Conservation (phyloP, 2,888 invertebrate species). For the Xylota segnis region DNA sequence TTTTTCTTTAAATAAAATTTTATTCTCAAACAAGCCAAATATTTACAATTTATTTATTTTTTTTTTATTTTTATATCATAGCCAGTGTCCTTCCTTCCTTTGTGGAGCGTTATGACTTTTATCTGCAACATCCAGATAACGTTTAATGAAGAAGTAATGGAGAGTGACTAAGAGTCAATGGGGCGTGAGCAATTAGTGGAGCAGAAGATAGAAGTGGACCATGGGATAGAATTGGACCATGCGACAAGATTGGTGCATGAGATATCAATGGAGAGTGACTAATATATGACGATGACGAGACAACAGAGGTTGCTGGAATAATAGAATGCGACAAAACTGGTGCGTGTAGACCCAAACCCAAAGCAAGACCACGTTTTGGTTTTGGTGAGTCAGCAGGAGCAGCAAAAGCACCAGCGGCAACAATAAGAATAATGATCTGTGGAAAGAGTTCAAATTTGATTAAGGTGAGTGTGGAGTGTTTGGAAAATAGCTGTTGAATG, state of each 20-base stretch:
- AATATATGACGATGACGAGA: slow-evolving; percentile 78
- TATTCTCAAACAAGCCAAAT: slow-evolving; percentile 18
- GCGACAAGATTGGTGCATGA: slow-evolving; percentile 76
- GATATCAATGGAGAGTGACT: slow-evolving; percentile 72
- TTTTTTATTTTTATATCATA: slow-evolving; percentile 10
- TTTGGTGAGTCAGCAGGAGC: slow-evolving; percentile 80
- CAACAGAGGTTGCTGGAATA: slow-evolving; percentile 80
- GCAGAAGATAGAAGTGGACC: slow-evolving; percentile 74
- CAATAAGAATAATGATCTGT: slow-evolving; percentile 65
- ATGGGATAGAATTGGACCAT: slow-evolving; percentile 68
- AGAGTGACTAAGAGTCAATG: slow-evolving; percentile 76
- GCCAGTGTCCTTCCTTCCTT: slow-evolving; percentile 8
- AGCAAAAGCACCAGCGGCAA: slow-evolving; percentile 77
- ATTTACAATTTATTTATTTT: slow-evolving; percentile 13
- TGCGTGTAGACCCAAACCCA: slow-evolving; percentile 81
- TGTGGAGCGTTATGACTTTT: background rate
- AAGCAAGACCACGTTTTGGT: slow-evolving; percentile 80
- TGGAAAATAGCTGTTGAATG: background rate
- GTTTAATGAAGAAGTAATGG: slow-evolving; percentile 79
- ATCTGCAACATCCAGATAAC: background rate
- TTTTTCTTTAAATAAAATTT: slow-evolving; percentile 18
- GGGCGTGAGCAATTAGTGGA: slow-evolving; percentile 78
- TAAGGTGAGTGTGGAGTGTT: background rate
- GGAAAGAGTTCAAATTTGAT: slow-evolving; percentile 5
- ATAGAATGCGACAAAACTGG: slow-evolving; percentile 80